These are phyloP conservation scores for Osmerus eperlanus DNA, from an alignment of 2,113 vertebrate genomes.

Conservation along the genomic window DNA sequence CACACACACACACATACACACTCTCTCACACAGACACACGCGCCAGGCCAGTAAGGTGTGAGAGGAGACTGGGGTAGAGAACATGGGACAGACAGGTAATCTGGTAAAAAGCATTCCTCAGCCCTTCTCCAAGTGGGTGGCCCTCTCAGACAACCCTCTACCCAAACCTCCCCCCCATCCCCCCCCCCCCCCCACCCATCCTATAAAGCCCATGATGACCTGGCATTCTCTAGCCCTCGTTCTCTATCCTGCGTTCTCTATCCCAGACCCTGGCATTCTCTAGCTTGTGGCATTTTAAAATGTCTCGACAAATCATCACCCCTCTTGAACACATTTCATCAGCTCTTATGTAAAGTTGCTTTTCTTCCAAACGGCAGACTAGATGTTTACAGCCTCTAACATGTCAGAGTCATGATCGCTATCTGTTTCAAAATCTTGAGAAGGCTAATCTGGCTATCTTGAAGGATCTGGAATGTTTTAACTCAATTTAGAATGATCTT, in stretches of 20 bases:
- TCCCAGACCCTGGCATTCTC: too few relatives aligned
- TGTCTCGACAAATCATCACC: not conserved
- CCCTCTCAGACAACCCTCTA: conserved; percentile 33
- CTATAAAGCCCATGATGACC: too few relatives aligned
- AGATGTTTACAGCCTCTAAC: not conserved
- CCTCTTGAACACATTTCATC: conserved; percentile 2
- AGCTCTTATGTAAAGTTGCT: not conserved
- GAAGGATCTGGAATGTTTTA: not conserved
- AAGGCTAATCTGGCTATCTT: not conserved
- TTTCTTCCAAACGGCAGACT: not conserved
- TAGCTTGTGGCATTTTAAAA: not conserved
- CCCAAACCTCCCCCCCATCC: too few relatives aligned
- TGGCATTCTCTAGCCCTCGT: too few relatives aligned
- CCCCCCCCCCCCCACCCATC: too few relatives aligned
- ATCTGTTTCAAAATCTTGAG: not conserved
- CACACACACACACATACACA: conserved; percentile 1
- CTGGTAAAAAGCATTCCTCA: conserved; percentile 66
- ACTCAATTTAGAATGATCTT: too few relatives aligned
- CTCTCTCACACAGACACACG: conserved; percentile 17
- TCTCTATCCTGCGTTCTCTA: too few relatives aligned
- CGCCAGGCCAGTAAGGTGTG: conserved; percentile 1
- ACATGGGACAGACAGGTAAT: conserved; percentile 43
- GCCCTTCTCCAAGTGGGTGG: conserved; percentile 62
- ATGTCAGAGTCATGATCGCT: not conserved
- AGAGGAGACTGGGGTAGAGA: not conserved